phyloP scores from a whole-genome alignment of 2,797 vertebrate species.

The Tokudaia muenninki region DNA sequence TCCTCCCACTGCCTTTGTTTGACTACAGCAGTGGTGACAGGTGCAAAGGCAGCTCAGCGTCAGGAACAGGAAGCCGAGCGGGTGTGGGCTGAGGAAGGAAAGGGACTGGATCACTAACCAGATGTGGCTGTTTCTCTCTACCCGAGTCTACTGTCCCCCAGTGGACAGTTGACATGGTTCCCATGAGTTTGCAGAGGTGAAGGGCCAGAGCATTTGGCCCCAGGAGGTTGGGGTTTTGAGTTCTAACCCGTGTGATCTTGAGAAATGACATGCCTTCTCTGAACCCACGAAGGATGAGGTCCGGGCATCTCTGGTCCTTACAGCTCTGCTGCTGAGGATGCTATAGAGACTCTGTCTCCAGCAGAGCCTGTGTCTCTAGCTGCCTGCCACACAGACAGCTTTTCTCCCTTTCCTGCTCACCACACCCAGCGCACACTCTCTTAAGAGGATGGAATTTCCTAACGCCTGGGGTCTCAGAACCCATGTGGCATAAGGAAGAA shows the following conservation, averaged over 20 bases:
- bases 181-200: neutral
- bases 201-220: neutral
- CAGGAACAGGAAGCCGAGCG: neutral
- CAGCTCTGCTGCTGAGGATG: neutral
- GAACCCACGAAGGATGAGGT: neutral
- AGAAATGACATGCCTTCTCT: neutral
- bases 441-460: slow-evolving; percentile 64
- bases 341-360: neutral
- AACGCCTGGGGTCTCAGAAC: slow-evolving; percentile 61
- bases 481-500: slow-evolving; percentile 71
- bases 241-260: neutral
- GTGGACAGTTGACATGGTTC: rapidly evolving
- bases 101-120: neutral
- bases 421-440: neutral
- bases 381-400: neutral
- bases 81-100: neutral
- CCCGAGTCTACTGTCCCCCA: neutral
- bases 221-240: neutral
- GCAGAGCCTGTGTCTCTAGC: neutral
- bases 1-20: neutral
- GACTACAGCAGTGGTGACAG: neutral
- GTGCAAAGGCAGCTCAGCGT: neutral
- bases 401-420: neutral
- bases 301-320: neutral
- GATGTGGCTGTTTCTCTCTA: neutral